Percentiles rank a stretch among this genome's conserved stretches.
Conservation (phyloP, 2,797 vertebrate species). For the Sebastes umbrosus region DNA sequence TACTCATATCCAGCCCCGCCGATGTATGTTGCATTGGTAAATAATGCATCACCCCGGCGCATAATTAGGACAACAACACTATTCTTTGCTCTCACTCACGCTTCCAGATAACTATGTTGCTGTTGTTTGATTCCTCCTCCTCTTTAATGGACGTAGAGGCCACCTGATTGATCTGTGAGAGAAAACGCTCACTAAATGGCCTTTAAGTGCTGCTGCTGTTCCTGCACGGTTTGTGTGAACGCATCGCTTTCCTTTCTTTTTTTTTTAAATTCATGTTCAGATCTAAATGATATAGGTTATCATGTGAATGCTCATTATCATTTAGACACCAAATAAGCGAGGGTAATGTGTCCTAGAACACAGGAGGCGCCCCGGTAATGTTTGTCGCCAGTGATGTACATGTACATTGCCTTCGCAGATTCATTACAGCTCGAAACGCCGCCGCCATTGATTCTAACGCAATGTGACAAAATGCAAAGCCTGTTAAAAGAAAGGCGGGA, state of each 20-base stretch:
- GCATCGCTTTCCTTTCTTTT: background rate
- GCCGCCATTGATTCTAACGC: constrained; percentile 79
- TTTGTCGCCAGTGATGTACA: constrained; percentile 79
- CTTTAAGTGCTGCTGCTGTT: constrained; percentile 63
- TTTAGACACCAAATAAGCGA: constrained; percentile 86
- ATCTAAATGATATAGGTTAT: constrained; percentile 84
- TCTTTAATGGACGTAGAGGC: constrained; percentile 79
- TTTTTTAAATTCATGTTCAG: constrained; percentile 74
- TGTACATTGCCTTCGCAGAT: constrained; percentile 74
- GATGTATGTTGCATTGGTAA: constrained; percentile 85
- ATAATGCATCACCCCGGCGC: constrained; percentile 83
- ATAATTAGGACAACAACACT: constrained; percentile 88
- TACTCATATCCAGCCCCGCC: constrained; percentile 81
- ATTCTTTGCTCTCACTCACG: constrained; percentile 68
- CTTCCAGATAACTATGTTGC: constrained; percentile 67
- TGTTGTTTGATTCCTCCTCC: constrained; percentile 55
- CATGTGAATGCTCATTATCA: constrained; percentile 85
- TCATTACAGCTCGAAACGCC: constrained; percentile 65
- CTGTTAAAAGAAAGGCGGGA: constrained; percentile 74
- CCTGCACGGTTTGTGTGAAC: background rate
- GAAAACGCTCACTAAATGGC: constrained; percentile 74
- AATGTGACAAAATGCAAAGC: constrained; percentile 87
- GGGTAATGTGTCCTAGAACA: constrained; percentile 83
- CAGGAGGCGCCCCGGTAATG: constrained; percentile 77
- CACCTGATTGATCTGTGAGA: constrained; percentile 80